Conservation (phyloP, 2,113 vertebrate genomes). For the Mormoops blainvillei region DNA sequence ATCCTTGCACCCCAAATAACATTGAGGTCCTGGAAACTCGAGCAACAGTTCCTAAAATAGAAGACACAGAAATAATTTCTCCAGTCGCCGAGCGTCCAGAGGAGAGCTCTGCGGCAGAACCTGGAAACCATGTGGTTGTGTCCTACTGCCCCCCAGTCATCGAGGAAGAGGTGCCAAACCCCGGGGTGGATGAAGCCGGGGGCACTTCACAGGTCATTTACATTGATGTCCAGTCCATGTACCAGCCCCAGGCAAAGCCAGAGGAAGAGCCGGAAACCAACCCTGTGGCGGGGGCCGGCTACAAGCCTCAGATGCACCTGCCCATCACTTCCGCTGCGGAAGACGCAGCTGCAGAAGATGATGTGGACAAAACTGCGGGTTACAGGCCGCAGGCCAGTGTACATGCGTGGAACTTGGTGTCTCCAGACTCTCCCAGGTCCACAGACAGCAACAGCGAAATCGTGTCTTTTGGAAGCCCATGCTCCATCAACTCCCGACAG, state of each 20-base stretch:
- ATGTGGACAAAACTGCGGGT: conserved; percentile 77
- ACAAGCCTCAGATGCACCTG: conserved; percentile 85
- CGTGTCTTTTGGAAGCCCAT: conserved; percentile 91
- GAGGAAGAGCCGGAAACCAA: conserved; percentile 76
- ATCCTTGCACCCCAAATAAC: conserved; percentile 88
- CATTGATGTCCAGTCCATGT: conserved; percentile 93
- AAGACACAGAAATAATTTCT: conserved; percentile 85
- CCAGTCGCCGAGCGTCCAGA: conserved; percentile 80
- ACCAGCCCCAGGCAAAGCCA: conserved; percentile 79
- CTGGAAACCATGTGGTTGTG: conserved; percentile 82
- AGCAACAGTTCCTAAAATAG: conserved; percentile 82
- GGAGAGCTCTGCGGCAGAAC: conserved; percentile 81
- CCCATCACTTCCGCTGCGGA: conserved; percentile 61
- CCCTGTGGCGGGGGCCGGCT: conserved; percentile 75
- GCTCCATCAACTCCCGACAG: conserved; percentile 93
- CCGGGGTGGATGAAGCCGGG: conserved; percentile 77
- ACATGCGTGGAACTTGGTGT: conserved; percentile 83
- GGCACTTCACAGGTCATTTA: conserved; percentile 91
- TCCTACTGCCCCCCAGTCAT: conserved; percentile 91
- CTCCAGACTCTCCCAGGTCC: conserved; percentile 84
- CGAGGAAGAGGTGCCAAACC: conserved; percentile 86
- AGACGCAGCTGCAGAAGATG: conserved; percentile 68
- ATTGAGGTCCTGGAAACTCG: conserved; percentile 90
- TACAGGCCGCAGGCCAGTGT: conserved; percentile 91
- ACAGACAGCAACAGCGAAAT: conserved; percentile 83